Evolutionary conservation across 2,888 invertebrate species (phyloP).

Genomic region (Metacarcinus magister): DNA sequence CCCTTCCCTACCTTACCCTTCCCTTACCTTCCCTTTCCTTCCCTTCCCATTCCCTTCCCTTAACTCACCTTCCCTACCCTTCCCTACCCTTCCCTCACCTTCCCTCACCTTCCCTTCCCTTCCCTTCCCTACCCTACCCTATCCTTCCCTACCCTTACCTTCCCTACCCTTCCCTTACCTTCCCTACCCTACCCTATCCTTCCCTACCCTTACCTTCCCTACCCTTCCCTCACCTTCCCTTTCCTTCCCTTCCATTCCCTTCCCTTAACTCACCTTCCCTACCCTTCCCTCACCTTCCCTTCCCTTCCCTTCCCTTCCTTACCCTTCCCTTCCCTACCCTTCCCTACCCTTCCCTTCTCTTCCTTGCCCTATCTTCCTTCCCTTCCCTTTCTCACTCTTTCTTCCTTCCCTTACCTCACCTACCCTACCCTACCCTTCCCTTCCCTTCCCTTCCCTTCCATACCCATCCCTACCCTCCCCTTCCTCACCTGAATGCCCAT

Average conservation of each 20-base stretch:
- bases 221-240: background rate
- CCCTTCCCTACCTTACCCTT: background rate
- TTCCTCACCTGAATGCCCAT: conserved; percentile 89
- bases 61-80: background rate
- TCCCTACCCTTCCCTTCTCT: conserved; percentile 85
- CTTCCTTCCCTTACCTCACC: background rate
- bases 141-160: background rate
- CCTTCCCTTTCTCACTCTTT: background rate
- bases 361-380: background rate
- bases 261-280: conserved; percentile 83
- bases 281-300: conserved; percentile 85
- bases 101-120: background rate
- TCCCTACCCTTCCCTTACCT: background rate
- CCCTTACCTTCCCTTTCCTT: background rate
- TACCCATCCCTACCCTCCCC: background rate
- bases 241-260: background rate
- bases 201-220: background rate
- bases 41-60: background rate
- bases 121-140: background rate
- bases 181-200: conserved; percentile 85
- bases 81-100: background rate
- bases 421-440: background rate
- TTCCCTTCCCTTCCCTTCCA: background rate
- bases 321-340: conserved; percentile 83
- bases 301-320: background rate